Percentiles rank a stretch among this genome's conserved stretches.
These are phyloP conservation scores for Bombus cullumanus DNA, from an alignment of 1,140 invertebrate genomes.

Conservation along the genomic window DNA sequence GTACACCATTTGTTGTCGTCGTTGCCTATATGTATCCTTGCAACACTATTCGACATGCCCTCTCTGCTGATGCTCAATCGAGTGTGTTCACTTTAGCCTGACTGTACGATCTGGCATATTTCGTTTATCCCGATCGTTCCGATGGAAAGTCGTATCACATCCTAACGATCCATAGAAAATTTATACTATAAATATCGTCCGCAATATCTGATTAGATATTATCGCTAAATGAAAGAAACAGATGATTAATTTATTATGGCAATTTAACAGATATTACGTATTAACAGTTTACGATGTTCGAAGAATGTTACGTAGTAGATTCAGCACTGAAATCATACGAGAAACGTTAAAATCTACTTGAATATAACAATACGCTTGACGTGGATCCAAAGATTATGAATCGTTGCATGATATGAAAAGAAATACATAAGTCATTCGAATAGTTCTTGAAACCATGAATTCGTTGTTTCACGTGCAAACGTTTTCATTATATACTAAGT, in stretches of 20 bases:
- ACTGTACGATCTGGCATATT: constrained; percentile 69
- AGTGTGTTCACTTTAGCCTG: constrained; percentile 48
- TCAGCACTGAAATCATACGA: neutral
- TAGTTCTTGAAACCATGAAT: neutral
- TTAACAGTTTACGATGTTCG: neutral
- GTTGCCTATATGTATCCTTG: constrained; percentile 57
- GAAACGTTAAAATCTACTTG: neutral
- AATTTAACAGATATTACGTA: neutral
- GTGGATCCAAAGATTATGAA: neutral
- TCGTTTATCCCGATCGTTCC: constrained; percentile 42
- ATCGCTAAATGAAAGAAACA: neutral
- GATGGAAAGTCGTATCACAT: constrained; percentile 3
- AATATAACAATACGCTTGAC: neutral
- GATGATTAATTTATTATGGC: neutral
- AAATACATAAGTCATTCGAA: neutral
- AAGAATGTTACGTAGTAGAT: neutral
- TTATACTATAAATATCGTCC: neutral
- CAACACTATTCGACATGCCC: constrained; percentile 24
- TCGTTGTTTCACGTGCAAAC: neutral
- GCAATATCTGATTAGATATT: neutral
- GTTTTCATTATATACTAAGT: neutral
- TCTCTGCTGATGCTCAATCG: constrained; percentile 41
- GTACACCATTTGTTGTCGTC: constrained; percentile 56
- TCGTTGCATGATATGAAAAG: neutral
- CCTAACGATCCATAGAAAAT: constrained; percentile 43